Percentiles rank a stretch among this genome's conserved stretches.
These are phyloP conservation scores for Mastomys natalensis DNA, from an alignment of 2,113 vertebrate species.

Conservation along the genomic window DNA sequence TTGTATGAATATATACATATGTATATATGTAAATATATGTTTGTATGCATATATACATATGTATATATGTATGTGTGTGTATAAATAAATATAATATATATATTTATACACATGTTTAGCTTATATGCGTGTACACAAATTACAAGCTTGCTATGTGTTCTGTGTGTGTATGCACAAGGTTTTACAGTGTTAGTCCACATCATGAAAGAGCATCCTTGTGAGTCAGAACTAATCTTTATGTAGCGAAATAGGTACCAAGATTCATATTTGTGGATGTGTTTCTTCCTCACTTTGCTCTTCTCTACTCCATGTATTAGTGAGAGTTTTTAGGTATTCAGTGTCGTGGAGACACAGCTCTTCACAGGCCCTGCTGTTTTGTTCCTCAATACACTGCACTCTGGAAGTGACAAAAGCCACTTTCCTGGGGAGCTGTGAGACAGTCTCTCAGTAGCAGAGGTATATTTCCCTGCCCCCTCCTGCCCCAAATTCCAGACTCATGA, in stretches of 20 bases:
- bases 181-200: background rate
- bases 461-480: conserved; percentile 72
- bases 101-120: background rate
- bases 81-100: no score
- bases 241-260: background rate
- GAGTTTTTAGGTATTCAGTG: background rate
- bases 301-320: background rate
- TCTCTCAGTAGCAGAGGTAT: conserved; percentile 57
- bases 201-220: background rate
- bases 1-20: no score
- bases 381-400: conserved; percentile 30
- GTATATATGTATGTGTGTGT: background rate
- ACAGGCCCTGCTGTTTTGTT: background rate
- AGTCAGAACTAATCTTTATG: background rate
- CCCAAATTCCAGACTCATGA: conserved; percentile 78
- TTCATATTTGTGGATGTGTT: background rate
- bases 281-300: background rate
- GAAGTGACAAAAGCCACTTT: conserved; percentile 71
- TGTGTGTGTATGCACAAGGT: rapidly evolving
- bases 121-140: background rate
- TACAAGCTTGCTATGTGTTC: background rate
- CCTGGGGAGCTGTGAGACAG: conserved; percentile 49
- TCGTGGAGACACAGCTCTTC: background rate
- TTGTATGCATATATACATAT: background rate
- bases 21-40: no score